phyloP scores from a whole-genome alignment of 53 echinoderm and acorn worm genomes.

The Holothuria leucospilota region DNA sequence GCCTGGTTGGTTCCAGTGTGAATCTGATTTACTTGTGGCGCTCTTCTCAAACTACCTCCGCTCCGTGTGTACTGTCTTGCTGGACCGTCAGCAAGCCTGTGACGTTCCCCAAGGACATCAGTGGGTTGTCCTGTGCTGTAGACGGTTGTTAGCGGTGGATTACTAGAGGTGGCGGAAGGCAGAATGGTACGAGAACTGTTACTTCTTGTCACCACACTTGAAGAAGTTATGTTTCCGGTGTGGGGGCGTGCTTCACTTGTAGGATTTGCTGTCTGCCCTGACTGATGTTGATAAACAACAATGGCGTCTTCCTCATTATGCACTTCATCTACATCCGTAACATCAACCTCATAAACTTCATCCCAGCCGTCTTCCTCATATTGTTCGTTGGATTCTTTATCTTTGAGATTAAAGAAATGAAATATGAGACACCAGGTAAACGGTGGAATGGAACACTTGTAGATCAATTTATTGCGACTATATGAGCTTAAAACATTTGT shows the following conservation, averaged over 20 bases:
- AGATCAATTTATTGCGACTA: no score
- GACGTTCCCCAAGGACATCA: neutral
- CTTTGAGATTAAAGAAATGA: neutral
- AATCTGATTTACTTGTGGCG: neutral
- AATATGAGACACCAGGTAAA: neutral
- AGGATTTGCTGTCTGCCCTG: neutral
- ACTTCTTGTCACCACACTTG: no score
- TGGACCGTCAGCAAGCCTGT: neutral
- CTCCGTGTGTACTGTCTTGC: neutral
- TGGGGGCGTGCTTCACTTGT: neutral
- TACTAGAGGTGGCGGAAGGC: neutral
- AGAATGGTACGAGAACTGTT: neutral
- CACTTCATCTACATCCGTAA: neutral
- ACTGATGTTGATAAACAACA: neutral
- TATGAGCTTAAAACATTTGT: no score
- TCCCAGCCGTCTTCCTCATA: conserved; percentile 39
- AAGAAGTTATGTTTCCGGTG: neutral
- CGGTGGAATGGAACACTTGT: no score
- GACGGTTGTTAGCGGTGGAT: neutral
- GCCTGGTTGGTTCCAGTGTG: neutral
- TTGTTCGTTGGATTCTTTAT: no score
- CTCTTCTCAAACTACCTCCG: neutral
- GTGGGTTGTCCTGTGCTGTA: neutral
- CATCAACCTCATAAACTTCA: conserved; percentile 34
- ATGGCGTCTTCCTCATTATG: neutral